These are phyloP conservation scores for Petroica traversi DNA, from an alignment of 2,113 vertebrate genomes.

Conservation along the genomic window DNA sequence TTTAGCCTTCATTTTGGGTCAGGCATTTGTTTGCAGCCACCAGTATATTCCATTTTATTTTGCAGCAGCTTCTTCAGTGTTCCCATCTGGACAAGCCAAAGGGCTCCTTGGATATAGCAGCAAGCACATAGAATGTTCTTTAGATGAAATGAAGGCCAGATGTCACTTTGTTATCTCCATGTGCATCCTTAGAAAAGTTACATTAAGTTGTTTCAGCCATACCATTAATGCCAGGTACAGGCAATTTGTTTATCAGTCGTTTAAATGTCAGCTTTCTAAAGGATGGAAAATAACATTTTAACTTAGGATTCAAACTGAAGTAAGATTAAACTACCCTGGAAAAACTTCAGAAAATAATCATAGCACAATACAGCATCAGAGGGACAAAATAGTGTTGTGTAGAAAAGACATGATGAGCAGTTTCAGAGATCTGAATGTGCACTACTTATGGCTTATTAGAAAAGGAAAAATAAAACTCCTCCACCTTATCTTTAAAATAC, in stretches of 20 bases:
- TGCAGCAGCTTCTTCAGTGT: conserved; percentile 21
- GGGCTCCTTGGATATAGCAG: neutral
- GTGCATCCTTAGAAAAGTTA: neutral
- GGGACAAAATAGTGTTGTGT: neutral
- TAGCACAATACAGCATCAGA: neutral
- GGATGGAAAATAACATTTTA: neutral
- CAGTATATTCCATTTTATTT: conserved; percentile 12
- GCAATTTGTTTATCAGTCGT: neutral
- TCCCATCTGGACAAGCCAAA: conserved; percentile 33
- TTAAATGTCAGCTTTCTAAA: conserved; percentile 3
- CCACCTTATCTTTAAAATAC: neutral
- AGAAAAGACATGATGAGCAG: neutral
- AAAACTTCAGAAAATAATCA: neutral
- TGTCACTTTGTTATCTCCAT: neutral
- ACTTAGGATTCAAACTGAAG: neutral
- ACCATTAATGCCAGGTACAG: neutral
- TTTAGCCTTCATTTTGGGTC: conserved; percentile 8
- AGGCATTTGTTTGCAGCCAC: neutral
- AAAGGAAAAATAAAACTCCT: neutral
- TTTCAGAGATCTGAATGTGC: neutral
- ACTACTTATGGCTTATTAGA: neutral
- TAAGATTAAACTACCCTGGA: neutral
- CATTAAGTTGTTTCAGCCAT: neutral
- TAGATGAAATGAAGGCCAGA: conserved; percentile 26
- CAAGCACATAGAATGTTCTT: neutral